Base-by-base conservation (phyloP, 2,888 invertebrate species). In the Amiota mariae region DNA sequence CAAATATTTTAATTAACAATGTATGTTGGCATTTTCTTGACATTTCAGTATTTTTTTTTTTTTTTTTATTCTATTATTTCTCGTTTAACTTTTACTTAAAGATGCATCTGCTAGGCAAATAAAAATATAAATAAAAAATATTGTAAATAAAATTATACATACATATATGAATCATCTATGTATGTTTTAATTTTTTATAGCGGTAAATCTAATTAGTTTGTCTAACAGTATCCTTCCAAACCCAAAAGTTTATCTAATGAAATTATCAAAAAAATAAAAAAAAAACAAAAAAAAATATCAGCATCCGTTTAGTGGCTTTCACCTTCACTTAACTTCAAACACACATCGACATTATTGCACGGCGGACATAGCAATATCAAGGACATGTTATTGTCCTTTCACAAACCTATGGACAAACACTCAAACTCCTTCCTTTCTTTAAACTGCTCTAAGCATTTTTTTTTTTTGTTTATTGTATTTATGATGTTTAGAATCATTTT, bases 1-100 rank as follows among this genome's bases (percentile, higher is more conserved):
- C 79, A 84, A 82, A 80, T 78, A 84, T 85, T 86, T 84, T 85
- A 84, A 85, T 84, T 86, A 81, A 80, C 66, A 51, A 71, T 71
- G 64, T 54, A 15, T 49, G 57, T 18, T 64, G 66, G 48, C 47
- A 57, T 51, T 54, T 70, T 36, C 13, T 66, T 47, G 24, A 15
- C 49, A 13, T 18, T 36, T 63, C 13, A n/a, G 36, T 18, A 46
- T 54, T 68, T 67, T 18, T 51, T 54, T 49, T 13, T 51, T 67
- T 64, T 4, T 63, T n/a, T n/a, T n/a, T n/a, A n/a, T n/a, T n/a
- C n/a, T n/a, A n/a, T 13, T 36, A 46, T 63, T 63, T 63, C 13
- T 15, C 1, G 15, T 59, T 59, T 4, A 20, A 51, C 54, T 51
- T 51, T 51, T 51, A 12, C 36, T 36, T 6, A 36, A 36, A 36